These are phyloP conservation scores for Carabus problematicus DNA, from an alignment of 2,888 invertebrate genomes.

Conservation along the genomic window DNA sequence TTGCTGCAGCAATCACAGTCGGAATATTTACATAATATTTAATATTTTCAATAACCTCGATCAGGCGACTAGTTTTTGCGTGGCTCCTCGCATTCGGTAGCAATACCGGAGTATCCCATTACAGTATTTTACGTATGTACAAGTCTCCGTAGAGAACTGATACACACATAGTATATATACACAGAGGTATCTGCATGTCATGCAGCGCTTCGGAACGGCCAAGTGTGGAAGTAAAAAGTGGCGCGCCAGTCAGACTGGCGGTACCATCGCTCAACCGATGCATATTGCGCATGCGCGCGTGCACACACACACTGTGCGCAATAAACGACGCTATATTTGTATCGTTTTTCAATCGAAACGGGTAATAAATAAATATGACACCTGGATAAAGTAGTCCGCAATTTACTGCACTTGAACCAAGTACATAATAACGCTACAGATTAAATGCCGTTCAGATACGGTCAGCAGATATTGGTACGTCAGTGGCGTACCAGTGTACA, in stretches of 20 bases:
- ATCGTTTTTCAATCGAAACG: slow-evolving; percentile 46
- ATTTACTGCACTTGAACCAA: slow-evolving; percentile 34
- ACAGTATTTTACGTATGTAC: slow-evolving; percentile 10
- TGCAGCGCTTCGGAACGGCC: neutral
- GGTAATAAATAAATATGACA: slow-evolving; percentile 47
- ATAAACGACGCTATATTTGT: slow-evolving; percentile 45
- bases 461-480: slow-evolving; percentile 10
- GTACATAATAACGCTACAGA: slow-evolving; percentile 37
- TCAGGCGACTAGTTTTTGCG: slow-evolving; percentile 21
- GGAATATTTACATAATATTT: slow-evolving; percentile 18
- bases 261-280: slow-evolving; percentile 7
- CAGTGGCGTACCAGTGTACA: slow-evolving; percentile 6
- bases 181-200: neutral
- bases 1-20: too few relatives aligned
- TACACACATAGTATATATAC: neutral
- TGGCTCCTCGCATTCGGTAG: slow-evolving; percentile 3
- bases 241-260: slow-evolving; percentile 9
- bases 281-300: slow-evolving; percentile 25
- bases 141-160: neutral
- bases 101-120: slow-evolving; percentile 7
- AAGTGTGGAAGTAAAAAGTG: slow-evolving; percentile 10
- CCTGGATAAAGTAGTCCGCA: slow-evolving; percentile 44
- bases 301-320: slow-evolving; percentile 36
- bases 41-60: slow-evolving; percentile 32
- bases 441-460: slow-evolving; percentile 22